Evolutionary conservation across 2,113 vertebrate genomes (phyloP).

Genomic region (Amazona vittata): DNA sequence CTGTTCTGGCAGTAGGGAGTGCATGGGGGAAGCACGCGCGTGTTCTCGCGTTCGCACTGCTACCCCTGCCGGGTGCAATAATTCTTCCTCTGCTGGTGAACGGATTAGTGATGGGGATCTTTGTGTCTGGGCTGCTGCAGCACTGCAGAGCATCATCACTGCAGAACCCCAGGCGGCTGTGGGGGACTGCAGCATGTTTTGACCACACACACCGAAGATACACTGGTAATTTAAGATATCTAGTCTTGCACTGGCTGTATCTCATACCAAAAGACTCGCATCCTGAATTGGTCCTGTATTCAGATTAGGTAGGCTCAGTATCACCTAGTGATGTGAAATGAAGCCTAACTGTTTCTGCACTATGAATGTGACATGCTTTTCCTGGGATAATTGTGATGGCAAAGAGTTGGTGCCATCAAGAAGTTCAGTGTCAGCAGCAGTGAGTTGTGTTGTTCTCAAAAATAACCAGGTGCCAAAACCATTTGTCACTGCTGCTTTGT

Average conservation of each 20-base stretch:
- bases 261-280: background rate
- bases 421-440: background rate
- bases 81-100: background rate
- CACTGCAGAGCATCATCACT: fast-evolving
- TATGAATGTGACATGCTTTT: background rate
- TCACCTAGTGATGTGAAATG: background rate
- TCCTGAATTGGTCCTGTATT: background rate
- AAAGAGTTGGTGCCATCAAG: background rate
- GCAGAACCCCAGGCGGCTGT: background rate
- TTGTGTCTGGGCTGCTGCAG: background rate
- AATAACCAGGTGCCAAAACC: slow-evolving; percentile 29
- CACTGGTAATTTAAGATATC: background rate
- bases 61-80: background rate
- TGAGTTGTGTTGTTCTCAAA: background rate
- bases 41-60: background rate
- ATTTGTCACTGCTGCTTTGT: background rate
- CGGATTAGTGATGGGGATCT: background rate
- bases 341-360: background rate
- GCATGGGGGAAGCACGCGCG: fast-evolving
- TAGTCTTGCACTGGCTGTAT: background rate
- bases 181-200: background rate
- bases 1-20: background rate
- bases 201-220: no score
- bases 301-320: background rate
- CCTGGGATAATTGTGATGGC: background rate